Base-by-base conservation (phyloP, 1,140 invertebrate genomes). In the Dufourea novaeangliae region DNA sequence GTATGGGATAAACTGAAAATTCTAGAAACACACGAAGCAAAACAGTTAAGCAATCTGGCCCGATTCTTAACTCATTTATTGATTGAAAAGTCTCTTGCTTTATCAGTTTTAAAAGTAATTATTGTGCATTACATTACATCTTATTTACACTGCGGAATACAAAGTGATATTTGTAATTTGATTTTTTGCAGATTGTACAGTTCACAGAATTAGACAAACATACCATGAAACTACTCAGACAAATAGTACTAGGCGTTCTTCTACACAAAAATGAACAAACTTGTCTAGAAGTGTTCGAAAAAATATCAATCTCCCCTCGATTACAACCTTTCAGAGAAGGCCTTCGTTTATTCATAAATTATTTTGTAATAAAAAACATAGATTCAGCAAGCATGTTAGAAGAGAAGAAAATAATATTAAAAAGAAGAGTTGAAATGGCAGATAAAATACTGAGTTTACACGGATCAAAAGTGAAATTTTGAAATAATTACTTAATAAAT, bases 1-100 rank as follows among this genome's bases (percentile, higher is more conserved):
- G 91, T 97, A 10, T 99, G 98, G 98, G 98, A 99, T 92, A 96
- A 97, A 89, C 94, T 99, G 22, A 98, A 98, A 89, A 95, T 96
- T 56, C 89, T 99, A 22, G 92, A 95, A 14, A 93, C 92, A 32
- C 93, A 96, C 29, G 93, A 94, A 0, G 93, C 94, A 56, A 91
- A 93, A 17, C 95, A 96, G 87, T 89, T 96, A 39, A 93, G 93
- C 1, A 98, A 98, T 91, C 91, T 99, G 67, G 96, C 96, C 1
- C 94, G 95, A 87, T 95, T 98, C 54, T 90, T 98, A 3, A 94
- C 94, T 34, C 95, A 97, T 90, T 92, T 99, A n/a, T 95, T 99
- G 46, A 92, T 96, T 32, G 95, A 96, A 73, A 95, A 96, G 81
- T 95, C 95, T 10, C 88, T 98, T 37, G 94, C 97, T 6, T 91